phyloP scores from a whole-genome alignment of 2,113 vertebrate species.

The Hippoglossus stenolepis region DNA sequence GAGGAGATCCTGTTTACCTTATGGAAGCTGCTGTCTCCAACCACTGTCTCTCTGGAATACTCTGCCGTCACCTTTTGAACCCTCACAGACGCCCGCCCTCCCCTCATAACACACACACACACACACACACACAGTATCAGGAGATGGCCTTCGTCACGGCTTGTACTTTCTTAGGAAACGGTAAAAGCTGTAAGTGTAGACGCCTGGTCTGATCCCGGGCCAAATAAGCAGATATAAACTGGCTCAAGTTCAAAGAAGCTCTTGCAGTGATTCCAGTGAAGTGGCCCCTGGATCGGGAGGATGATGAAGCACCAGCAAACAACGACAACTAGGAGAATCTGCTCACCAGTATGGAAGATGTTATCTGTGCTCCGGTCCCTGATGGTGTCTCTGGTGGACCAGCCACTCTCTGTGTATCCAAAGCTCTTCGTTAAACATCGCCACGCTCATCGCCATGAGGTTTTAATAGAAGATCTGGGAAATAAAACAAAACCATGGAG shows the following conservation, averaged over 20 bases:
- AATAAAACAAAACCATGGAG: neutral
- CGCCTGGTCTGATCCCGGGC: constrained; percentile 50
- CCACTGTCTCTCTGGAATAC: constrained; percentile 73
- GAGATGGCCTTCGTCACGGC: constrained; percentile 68
- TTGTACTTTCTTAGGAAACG: constrained; percentile 74
- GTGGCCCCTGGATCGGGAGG: neutral
- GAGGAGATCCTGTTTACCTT: constrained; percentile 85
- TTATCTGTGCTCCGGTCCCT: constrained; percentile 71
- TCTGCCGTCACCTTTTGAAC: constrained; percentile 67
- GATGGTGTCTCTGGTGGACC: constrained; percentile 59
- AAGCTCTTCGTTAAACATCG: constrained; percentile 53
- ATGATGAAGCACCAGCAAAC: constrained; percentile 4
- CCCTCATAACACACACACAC: constrained; percentile 18
- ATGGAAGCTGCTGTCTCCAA: constrained; percentile 78
- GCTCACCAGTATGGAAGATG: constrained; percentile 58
- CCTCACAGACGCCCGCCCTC: neutral
- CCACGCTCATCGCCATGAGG: constrained; percentile 39
- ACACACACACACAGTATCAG: constrained; percentile 44
- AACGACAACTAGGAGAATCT: neutral
- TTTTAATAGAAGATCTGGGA: constrained; percentile 31
- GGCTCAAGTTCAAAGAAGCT: constrained; percentile 43
- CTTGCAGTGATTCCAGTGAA: constrained; percentile 6
- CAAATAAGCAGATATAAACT: constrained; percentile 36
- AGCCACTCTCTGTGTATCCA: constrained; percentile 64
- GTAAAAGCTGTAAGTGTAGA: constrained; percentile 50